Conservation (phyloP, 2,113 vertebrate genomes). For the Polyodon spathula region DNA sequence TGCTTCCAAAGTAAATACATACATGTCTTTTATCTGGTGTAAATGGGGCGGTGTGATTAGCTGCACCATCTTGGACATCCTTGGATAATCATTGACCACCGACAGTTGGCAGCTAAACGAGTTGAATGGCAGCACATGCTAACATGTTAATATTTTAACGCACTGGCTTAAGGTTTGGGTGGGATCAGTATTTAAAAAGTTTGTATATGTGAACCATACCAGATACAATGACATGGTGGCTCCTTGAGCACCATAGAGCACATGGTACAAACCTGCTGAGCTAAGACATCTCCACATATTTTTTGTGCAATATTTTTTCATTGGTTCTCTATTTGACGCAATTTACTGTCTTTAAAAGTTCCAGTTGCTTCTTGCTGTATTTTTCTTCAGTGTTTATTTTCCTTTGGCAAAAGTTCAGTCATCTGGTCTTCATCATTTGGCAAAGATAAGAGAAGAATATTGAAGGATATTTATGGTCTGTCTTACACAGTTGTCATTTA, state of each 20-base stretch:
- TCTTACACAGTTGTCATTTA: conserved; percentile 12
- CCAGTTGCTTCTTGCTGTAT: conserved; percentile 6
- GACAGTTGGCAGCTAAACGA: no score
- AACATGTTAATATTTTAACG: no score
- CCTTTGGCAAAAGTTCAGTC: conserved; percentile 18
- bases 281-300: conserved; percentile 2
- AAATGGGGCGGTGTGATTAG: no score
- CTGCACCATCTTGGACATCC: no score
- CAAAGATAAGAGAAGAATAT: conserved; percentile 12
- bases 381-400: conserved; percentile 20
- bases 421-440: conserved; percentile 17
- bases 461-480: conserved; percentile 13
- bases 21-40: no score
- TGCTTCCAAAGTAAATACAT: no score
- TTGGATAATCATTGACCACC: no score
- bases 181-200: no score
- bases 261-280: conserved; percentile 18
- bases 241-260: background rate
- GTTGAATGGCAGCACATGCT: no score
- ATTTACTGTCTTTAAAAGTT: conserved; percentile 11
- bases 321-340: conserved; percentile 10
- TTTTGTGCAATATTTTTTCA: conserved; percentile 11
- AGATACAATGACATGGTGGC: no score
- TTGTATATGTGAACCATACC: no score
- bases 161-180: no score